phyloP scores from a whole-genome alignment of 2,888 invertebrate genomes.

The Octonoba sinensis region DNA sequence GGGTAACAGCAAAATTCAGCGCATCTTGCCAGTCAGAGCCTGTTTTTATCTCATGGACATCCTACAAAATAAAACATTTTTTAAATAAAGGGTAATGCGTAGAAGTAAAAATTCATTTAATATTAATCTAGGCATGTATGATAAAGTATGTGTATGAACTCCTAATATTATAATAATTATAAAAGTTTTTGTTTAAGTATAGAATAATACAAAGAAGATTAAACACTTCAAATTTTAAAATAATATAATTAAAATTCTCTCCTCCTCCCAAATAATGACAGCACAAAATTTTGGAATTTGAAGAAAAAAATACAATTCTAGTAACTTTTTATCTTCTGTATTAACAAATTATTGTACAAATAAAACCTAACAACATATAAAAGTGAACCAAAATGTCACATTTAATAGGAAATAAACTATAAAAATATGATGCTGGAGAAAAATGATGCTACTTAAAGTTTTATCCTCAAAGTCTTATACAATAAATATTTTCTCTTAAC shows the following conservation, averaged over 20 bases:
- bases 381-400: neutral
- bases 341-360: too few relatives aligned
- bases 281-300: neutral
- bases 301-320: neutral
- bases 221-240: too few relatives aligned
- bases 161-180: too few relatives aligned
- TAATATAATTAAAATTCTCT: neutral
- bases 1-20: conserved; percentile 71
- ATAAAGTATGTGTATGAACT: too few relatives aligned
- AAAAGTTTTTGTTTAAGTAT: too few relatives aligned
- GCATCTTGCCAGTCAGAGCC: conserved; percentile 73
- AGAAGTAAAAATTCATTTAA: neutral
- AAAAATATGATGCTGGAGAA: too few relatives aligned
- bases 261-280: neutral
- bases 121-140: neutral
- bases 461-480: too few relatives aligned
- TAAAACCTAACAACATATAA: neutral
- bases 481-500: too few relatives aligned
- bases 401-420: too few relatives aligned
- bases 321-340: neutral
- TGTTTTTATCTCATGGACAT: conserved; percentile 72
- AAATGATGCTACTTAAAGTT: too few relatives aligned
- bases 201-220: too few relatives aligned
- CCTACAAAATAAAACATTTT: conserved; percentile 59
- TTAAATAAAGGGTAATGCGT: neutral